A percentile compares a stretch with the other conserved stretches of the same genome.
These are phyloP conservation scores for Cylas formicarius DNA, from an alignment of 1,140 invertebrate genomes.

Conservation along the genomic window DNA sequence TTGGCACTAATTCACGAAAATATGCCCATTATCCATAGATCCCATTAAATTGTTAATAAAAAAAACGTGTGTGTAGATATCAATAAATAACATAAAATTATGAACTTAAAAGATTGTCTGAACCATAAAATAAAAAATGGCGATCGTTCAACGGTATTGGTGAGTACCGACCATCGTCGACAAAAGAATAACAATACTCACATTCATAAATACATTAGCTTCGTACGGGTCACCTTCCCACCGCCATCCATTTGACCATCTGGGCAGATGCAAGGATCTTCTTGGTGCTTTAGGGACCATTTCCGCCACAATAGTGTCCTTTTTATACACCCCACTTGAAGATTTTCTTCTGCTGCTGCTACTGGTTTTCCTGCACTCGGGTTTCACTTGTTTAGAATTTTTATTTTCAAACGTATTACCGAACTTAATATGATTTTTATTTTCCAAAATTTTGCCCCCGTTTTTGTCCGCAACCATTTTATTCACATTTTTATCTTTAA, in stretches of 20 bases:
- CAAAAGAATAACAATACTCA: slow-evolving; percentile 50
- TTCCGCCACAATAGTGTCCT: slow-evolving; percentile 38
- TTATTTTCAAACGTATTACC: slow-evolving; percentile 7
- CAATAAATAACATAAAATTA: too few relatives aligned
- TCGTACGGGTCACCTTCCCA: slow-evolving; percentile 81
- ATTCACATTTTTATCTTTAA: slow-evolving; percentile 1
- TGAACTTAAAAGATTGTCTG: too few relatives aligned
- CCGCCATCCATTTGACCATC: slow-evolving; percentile 87
- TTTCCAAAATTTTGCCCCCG: too few relatives aligned
- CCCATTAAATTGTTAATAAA: too few relatives aligned
- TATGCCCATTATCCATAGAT: too few relatives aligned
- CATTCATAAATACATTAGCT: slow-evolving; percentile 79
- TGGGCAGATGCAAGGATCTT: slow-evolving; percentile 52
- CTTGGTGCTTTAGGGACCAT: slow-evolving; percentile 38
- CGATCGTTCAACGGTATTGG: background rate
- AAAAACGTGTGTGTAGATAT: too few relatives aligned
- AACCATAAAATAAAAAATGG: too few relatives aligned
- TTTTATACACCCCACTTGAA: slow-evolving; percentile 39
- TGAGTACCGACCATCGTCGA: too few relatives aligned
- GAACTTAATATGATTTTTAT: slow-evolving; percentile 6
- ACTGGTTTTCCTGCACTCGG: slow-evolving; percentile 48
- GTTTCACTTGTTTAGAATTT: slow-evolving; percentile 20
- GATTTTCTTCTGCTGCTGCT: slow-evolving; percentile 11
- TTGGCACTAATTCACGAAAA: too few relatives aligned
- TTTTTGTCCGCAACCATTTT: slow-evolving; percentile 5